Percentiles rank a stretch among this genome's conserved stretches.
These are phyloP conservation scores for Siniperca chuatsi DNA, from an alignment of 2,113 vertebrate genomes.

Conservation along the genomic window DNA sequence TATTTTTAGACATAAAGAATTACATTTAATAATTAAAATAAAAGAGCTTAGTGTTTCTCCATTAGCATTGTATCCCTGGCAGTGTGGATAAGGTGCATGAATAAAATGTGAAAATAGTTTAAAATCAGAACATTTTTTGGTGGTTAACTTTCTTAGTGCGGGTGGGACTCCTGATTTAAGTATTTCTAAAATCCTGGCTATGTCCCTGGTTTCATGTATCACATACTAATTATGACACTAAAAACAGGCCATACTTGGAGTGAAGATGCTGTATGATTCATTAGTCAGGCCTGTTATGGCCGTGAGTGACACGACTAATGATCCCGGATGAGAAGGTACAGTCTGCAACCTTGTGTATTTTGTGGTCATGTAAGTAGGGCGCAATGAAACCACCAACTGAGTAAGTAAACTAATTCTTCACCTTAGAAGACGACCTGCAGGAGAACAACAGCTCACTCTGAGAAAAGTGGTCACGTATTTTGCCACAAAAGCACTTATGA, in stretches of 20 bases:
- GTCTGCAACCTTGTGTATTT: not conserved
- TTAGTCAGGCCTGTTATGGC: not conserved
- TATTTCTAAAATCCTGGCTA: not conserved
- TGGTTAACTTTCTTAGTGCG: not conserved
- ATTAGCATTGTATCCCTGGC: not conserved
- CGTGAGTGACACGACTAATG: conserved; percentile 24
- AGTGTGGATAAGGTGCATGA: not conserved
- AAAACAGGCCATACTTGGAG: conserved; percentile 10
- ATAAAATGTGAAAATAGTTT: not conserved
- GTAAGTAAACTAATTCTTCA: conserved; percentile 29
- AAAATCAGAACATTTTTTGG: not conserved
- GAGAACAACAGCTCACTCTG: not conserved
- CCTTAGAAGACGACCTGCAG: not conserved
- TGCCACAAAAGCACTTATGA: not conserved
- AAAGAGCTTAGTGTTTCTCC: not conserved
- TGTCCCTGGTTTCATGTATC: not conserved
- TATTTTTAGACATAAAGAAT: not conserved
- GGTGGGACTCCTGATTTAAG: not conserved
- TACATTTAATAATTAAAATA: not conserved
- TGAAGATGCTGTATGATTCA: conserved; percentile 9
- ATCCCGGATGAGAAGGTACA: conserved; percentile 20
- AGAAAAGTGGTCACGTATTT: not conserved
- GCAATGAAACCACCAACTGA: conserved; percentile 11
- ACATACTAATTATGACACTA: conserved; percentile 14
- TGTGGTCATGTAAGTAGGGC: conserved; percentile 1